phyloP scores from a whole-genome alignment of 1,140 invertebrate genomes.

The Apis dorsata region DNA sequence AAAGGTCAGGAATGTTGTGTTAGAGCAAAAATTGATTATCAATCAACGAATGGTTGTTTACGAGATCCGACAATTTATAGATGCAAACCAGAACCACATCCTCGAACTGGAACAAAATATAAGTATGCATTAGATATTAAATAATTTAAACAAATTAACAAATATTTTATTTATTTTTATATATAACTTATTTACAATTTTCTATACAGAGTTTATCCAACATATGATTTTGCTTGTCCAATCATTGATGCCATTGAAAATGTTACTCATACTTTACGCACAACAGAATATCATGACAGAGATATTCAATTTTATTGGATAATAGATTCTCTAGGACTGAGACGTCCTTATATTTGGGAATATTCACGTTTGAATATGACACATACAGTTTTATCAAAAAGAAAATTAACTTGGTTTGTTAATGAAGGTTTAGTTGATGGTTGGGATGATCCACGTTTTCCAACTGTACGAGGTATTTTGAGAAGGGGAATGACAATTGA shows the following conservation, averaged over 20 bases:
- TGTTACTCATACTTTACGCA: conserved; percentile 97
- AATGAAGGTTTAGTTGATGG: conserved; percentile 95
- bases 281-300: conserved; percentile 99
- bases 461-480: conserved; percentile 97
- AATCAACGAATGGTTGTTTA: conserved; percentile 97
- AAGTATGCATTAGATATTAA: conserved; percentile 84
- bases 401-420: conserved; percentile 99
- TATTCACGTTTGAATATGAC: conserved; percentile 97
- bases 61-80: conserved; percentile 99
- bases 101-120: conserved; percentile 95
- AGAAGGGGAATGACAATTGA: conserved; percentile 98
- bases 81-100: conserved; percentile 97
- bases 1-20: conserved; percentile 94
- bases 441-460: conserved; percentile 99
- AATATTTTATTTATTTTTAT: neutral
- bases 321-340: conserved; percentile 90
- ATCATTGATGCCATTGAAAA: conserved; percentile 98
- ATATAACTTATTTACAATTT: conserved; percentile 62
- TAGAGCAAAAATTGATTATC: conserved; percentile 98
- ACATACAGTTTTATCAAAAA: conserved; percentile 97
- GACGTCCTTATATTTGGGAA: conserved; percentile 97
- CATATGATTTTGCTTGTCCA: conserved; percentile 99
- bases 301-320: conserved; percentile 99
- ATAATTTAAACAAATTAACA: neutral
- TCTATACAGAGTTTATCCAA: conserved; percentile 95